A percentile compares a stretch with the other conserved stretches of the same genome.
Evolutionary conservation across 2,113 vertebrate genomes (phyloP).

Genomic region (Tragelaphus imberbis): DNA sequence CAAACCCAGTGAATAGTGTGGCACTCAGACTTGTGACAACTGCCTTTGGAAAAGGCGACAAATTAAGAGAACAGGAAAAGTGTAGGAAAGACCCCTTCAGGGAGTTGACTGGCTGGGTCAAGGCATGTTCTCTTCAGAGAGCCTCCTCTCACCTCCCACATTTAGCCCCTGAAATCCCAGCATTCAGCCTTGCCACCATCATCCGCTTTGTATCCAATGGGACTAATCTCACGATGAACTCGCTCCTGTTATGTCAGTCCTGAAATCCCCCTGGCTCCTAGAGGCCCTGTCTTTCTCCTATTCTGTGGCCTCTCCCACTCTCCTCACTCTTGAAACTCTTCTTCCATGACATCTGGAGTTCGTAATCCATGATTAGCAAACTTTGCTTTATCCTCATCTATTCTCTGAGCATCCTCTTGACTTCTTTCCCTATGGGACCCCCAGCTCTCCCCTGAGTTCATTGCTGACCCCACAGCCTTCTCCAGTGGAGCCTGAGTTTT

Average conservation of each 20-base stretch:
- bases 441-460: not conserved
- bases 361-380: not conserved
- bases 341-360: not conserved
- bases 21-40: not conserved
- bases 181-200: not conserved
- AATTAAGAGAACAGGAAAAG: not conserved
- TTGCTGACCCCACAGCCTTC: not conserved
- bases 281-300: not conserved
- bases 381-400: not conserved
- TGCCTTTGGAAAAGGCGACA: not conserved
- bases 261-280: not conserved
- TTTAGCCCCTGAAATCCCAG: not conserved
- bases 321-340: not conserved
- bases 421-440: not conserved
- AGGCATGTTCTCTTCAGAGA: not conserved
- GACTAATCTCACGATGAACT: not conserved
- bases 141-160: not conserved
- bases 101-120: not conserved
- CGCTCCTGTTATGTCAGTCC: not conserved
- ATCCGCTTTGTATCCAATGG: not conserved
- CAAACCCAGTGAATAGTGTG: not conserved
- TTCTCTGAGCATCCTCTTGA: not conserved
- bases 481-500: not conserved
- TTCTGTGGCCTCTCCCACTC: not conserved
- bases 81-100: not conserved